phyloP scores from a whole-genome alignment of 1,140 invertebrate genomes.

The Lordiphosa clarofinis region DNA sequence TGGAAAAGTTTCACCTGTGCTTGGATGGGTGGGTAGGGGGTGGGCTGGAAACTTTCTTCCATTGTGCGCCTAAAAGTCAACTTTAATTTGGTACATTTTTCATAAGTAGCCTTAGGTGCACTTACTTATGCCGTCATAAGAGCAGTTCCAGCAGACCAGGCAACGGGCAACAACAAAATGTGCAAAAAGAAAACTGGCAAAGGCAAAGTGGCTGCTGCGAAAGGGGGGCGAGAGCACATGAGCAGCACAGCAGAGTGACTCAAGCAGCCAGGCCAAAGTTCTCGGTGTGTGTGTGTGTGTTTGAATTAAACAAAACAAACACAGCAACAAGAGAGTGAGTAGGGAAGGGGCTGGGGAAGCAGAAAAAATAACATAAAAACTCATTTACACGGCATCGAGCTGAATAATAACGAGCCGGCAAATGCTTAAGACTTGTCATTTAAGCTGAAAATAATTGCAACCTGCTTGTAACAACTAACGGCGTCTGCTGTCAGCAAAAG shows the following conservation, averaged over 20 bases:
- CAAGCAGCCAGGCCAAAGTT: constrained; percentile 56
- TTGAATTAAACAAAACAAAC: constrained; percentile 49
- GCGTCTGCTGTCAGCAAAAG: constrained; percentile 65
- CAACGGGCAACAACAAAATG: constrained; percentile 25
- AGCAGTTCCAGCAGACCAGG: constrained; percentile 30
- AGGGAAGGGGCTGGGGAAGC: not conserved
- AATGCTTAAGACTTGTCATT: constrained; percentile 79
- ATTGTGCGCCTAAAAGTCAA: constrained; percentile 72
- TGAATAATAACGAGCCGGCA: constrained; percentile 54
- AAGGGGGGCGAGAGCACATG: constrained; percentile 28
- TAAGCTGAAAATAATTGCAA: constrained; percentile 80
- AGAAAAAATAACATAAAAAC: constrained; percentile 30
- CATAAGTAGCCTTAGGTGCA: constrained; percentile 79
- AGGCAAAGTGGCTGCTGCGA: constrained; percentile 18
- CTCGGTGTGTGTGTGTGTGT: constrained; percentile 14
- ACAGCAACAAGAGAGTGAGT: constrained; percentile 2
- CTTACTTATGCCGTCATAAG: constrained; percentile 76
- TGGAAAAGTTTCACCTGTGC: constrained; percentile 46
- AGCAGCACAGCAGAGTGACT: constrained; percentile 28
- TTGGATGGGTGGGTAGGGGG: constrained; percentile 1
- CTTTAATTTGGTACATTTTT: constrained; percentile 77
- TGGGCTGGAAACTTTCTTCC: not conserved
- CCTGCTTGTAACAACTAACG: constrained; percentile 66
- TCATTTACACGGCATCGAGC: constrained; percentile 52
- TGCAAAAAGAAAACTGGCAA: constrained; percentile 64